Percentiles rank a stretch among this genome's conserved stretches.
phyloP scores from a whole-genome alignment of 2,888 invertebrate species.

The Hyalella azteca region DNA sequence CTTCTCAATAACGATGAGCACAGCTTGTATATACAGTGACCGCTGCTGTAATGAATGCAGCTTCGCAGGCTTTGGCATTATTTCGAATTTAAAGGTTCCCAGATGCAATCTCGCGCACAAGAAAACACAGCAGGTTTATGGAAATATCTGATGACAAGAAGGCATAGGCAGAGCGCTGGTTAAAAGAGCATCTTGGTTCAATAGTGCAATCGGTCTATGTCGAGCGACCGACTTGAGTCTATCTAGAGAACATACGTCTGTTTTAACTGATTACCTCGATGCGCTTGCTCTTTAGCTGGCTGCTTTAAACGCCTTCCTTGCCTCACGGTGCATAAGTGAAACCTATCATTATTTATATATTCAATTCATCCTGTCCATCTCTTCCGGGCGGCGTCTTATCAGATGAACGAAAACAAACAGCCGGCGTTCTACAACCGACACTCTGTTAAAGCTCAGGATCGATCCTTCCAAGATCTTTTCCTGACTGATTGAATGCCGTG shows the following conservation, averaged over 20 bases:
- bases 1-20: no score
- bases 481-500: constrained; percentile 24
- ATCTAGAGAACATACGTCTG: constrained; percentile 36
- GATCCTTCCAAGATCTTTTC: constrained; percentile 23
- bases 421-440: constrained; percentile 19
- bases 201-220: constrained; percentile 15
- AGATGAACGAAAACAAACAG: constrained; percentile 33
- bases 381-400: not conserved
- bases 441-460: constrained; percentile 12
- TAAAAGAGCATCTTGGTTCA: constrained; percentile 15
- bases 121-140: constrained; percentile 32
- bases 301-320: constrained; percentile 23
- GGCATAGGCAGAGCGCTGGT: not conserved
- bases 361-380: constrained; percentile 34
- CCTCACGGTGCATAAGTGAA: constrained; percentile 25
- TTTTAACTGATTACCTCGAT: constrained; percentile 35
- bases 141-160: constrained; percentile 34
- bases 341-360: constrained; percentile 35
- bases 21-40: no score
- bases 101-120: constrained; percentile 1
- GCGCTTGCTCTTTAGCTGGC: constrained; percentile 29
- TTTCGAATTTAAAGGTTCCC: constrained; percentile 20
- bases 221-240: constrained; percentile 7
- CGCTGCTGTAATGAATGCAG: no score
- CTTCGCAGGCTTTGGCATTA: not conserved